Evolutionary conservation across 2,797 vertebrate species (phyloP).

Genomic region (Enteromius thamalakanensis): DNA sequence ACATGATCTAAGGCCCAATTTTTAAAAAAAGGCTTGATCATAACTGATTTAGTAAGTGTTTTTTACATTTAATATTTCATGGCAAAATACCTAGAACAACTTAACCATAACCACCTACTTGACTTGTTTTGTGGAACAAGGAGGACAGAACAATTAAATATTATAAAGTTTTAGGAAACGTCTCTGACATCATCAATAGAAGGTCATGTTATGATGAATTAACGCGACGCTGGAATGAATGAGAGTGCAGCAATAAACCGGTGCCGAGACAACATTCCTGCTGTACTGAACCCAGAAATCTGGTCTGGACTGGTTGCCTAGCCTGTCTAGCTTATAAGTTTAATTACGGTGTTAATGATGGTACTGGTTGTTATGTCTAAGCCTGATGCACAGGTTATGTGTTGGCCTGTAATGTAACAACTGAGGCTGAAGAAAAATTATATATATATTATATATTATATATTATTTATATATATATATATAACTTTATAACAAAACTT

Average conservation of each 20-base stretch:
- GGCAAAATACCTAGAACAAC: neutral
- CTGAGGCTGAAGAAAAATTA: neutral
- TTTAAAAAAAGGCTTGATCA: neutral
- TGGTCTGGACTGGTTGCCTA: neutral
- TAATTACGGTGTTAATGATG: neutral
- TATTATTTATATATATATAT: too few relatives aligned
- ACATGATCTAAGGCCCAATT: neutral
- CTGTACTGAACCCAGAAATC: slow-evolving; percentile 17
- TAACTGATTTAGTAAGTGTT: neutral
- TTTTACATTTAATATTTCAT: neutral
- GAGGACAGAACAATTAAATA: neutral
- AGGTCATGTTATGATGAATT: neutral
- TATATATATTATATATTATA: too few relatives aligned
- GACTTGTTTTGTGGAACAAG: slow-evolving; percentile 4
- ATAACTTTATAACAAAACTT: too few relatives aligned
- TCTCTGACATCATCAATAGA: neutral
- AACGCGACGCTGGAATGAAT: slow-evolving; percentile 9
- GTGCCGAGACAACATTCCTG: neutral
- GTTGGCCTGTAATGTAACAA: neutral
- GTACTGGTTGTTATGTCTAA: neutral
- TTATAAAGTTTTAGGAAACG: neutral
- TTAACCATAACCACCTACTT: slow-evolving; percentile 29
- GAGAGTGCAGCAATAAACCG: neutral
- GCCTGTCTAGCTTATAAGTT: neutral
- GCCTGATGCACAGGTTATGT: neutral